These are phyloP conservation scores for Diachrysia chrysitis DNA, from an alignment of 2,888 invertebrate genomes.

Conservation along the genomic window DNA sequence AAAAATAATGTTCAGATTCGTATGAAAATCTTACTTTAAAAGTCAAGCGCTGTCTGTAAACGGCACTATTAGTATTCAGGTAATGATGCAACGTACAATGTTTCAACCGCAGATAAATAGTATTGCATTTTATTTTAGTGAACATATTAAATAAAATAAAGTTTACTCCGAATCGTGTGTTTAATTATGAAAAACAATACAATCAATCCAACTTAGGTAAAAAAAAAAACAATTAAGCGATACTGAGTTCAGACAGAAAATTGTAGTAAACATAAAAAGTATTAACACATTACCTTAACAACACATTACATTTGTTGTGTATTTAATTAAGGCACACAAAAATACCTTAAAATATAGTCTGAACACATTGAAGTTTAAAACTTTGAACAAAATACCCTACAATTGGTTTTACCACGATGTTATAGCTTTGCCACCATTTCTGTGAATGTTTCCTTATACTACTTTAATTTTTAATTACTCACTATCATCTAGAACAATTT, in stretches of 20 bases:
- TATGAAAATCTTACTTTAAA: background rate
- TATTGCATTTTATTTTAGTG: constrained; percentile 37
- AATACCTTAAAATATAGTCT: constrained; percentile 21
- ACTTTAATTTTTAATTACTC: constrained; percentile 23
- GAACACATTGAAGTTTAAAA: constrained; percentile 13
- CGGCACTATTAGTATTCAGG: constrained; percentile 8
- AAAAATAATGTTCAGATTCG: background rate
- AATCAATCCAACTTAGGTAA: constrained; percentile 49
- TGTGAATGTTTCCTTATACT: constrained; percentile 22
- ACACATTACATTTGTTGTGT: constrained; percentile 27
- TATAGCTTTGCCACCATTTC: constrained; percentile 17
- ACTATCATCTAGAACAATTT: constrained; percentile 24
- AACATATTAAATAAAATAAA: constrained; percentile 39
- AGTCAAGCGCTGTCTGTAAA: background rate
- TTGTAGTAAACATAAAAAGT: constrained; percentile 29
- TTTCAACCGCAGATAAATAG: constrained; percentile 24
- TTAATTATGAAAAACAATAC: constrained; percentile 56
- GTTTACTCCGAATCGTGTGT: constrained; percentile 50
- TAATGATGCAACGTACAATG: constrained; percentile 26
- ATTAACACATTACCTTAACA: constrained; percentile 34
- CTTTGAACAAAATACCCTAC: constrained; percentile 29
- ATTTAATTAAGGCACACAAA: constrained; percentile 41
- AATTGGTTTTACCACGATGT: constrained; percentile 31
- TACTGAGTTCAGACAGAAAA: constrained; percentile 13
- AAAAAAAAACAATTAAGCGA: constrained; percentile 43